Evolutionary conservation across 2,888 invertebrate genomes (phyloP), one percentile per base, ranked within the genome.

Genomic region (Steinernema carpocapsae): DNA sequence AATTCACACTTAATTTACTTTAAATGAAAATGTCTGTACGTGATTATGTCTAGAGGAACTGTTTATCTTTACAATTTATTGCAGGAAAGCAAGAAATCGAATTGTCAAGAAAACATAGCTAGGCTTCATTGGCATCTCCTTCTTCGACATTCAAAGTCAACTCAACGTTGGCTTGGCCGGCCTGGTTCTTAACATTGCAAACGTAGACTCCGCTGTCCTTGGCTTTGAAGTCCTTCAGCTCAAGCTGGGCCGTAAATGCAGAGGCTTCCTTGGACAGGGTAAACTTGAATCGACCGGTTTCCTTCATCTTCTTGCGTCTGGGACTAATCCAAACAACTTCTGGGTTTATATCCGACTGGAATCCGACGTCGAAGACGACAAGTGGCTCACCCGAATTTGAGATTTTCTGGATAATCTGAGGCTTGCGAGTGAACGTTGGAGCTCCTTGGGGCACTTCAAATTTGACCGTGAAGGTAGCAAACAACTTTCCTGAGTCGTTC

Each of bases 101-200:
- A 24, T 3, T 6, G 17, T 24, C 3, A 3, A 22, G 24, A n/a
- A 4, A 19, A 3, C 42, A 4, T 6, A 14, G 74, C 81, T 82
- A 84, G 45, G 84, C 84, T 72, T 86, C 85, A 77, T 86, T 86
- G 76, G 80, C 85, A 64, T 86, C 86, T 71, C 82, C 85, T 70
- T 77, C 84, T 92, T 96, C 95, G 90, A 97, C 95, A 90, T 97
- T 97, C 86, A 97, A 92, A 84, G 96, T 96, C 80, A 97, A 91
- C 90, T 97, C 97, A 78, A 96, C 96, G 88, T 96, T 96, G 81
- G 96, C 92, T 91, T 97, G 97, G 84, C 97, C 99, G 88, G 94
- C 92, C 87, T 92, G 92, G 90, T 97, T 97, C 90, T 95, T 96
- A 87, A 96, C 95, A 88, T 95, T 95, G 89, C 97, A 96, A 89